These are phyloP conservation scores for Bombus sylvicola DNA, from an alignment of 1,140 invertebrate genomes.

Conservation along the genomic window DNA sequence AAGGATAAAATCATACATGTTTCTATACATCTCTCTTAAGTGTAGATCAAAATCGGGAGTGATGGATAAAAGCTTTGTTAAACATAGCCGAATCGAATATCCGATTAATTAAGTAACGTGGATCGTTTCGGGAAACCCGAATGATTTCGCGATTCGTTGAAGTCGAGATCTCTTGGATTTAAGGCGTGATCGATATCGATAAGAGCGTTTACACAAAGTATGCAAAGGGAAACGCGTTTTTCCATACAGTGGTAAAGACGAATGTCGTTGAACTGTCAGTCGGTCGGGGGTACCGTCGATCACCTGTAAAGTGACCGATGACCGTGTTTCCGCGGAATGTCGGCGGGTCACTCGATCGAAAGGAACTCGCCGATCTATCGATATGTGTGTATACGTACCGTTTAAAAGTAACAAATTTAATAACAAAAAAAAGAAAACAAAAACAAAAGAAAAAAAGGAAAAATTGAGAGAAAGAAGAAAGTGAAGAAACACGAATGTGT, in stretches of 20 bases:
- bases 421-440: background rate
- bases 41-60: background rate
- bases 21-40: background rate
- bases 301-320: slow-evolving; percentile 43
- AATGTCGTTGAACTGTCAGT: slow-evolving; percentile 49
- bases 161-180: background rate
- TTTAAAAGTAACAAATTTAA: background rate
- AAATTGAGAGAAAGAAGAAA: background rate
- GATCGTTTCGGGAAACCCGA: background rate
- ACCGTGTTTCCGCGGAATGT: slow-evolving; percentile 23
- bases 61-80: background rate
- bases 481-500: background rate
- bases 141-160: background rate
- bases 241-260: slow-evolving; percentile 29
- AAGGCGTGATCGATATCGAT: slow-evolving; percentile 14
- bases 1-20: background rate
- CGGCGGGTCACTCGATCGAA: background rate
- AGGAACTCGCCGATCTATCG: background rate
- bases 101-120: background rate
- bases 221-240: background rate
- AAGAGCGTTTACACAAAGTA: background rate
- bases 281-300: slow-evolving; percentile 35
- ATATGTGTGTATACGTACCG: background rate
- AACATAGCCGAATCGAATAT: background rate
- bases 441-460: background rate